phyloP scores from a whole-genome alignment of 2,797 vertebrate species.

The Coranthus polyacanthus region DNA sequence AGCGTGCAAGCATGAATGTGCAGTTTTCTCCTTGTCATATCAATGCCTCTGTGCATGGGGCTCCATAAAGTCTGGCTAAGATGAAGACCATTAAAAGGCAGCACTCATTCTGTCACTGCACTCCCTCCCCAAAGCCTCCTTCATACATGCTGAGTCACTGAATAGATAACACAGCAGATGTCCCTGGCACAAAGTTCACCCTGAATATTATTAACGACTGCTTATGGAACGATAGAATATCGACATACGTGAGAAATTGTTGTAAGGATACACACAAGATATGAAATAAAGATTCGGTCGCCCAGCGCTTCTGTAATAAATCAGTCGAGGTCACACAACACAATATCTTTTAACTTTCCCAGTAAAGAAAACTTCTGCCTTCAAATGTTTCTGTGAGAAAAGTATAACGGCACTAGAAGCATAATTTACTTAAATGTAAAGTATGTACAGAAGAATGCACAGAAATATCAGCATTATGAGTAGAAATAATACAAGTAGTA shows the following conservation, averaged over 20 bases:
- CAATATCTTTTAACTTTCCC: slow-evolving; percentile 27
- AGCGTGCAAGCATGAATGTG: slow-evolving; percentile 28
- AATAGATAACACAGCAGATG: slow-evolving; percentile 61
- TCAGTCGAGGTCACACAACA: slow-evolving; percentile 8
- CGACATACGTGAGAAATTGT: slow-evolving; percentile 23
- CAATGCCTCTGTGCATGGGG: slow-evolving; percentile 1
- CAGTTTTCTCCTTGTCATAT: slow-evolving; percentile 32
- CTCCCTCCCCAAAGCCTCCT: slow-evolving; percentile 31
- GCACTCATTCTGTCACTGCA: slow-evolving; percentile 52
- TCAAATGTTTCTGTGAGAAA: too few relatives aligned
- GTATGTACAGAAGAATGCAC: too few relatives aligned
- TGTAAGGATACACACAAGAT: slow-evolving; percentile 14
- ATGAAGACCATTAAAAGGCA: slow-evolving; percentile 57
- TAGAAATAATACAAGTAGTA: too few relatives aligned
- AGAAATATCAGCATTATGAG: too few relatives aligned
- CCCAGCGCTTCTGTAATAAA: slow-evolving; percentile 33
- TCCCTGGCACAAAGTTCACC: slow-evolving; percentile 61
- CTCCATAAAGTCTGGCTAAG: slow-evolving; percentile 44
- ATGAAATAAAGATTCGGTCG: too few relatives aligned
- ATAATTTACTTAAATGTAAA: too few relatives aligned
- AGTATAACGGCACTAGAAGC: too few relatives aligned
- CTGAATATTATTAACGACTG: slow-evolving; percentile 43
- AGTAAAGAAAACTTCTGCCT: too few relatives aligned
- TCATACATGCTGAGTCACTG: slow-evolving; percentile 67
- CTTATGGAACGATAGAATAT: slow-evolving; percentile 22